A percentile compares a stretch with the other conserved stretches of the same genome.
Evolutionary conservation across 2,888 invertebrate species (phyloP).

Genomic region (Maniola hyperantus): DNA sequence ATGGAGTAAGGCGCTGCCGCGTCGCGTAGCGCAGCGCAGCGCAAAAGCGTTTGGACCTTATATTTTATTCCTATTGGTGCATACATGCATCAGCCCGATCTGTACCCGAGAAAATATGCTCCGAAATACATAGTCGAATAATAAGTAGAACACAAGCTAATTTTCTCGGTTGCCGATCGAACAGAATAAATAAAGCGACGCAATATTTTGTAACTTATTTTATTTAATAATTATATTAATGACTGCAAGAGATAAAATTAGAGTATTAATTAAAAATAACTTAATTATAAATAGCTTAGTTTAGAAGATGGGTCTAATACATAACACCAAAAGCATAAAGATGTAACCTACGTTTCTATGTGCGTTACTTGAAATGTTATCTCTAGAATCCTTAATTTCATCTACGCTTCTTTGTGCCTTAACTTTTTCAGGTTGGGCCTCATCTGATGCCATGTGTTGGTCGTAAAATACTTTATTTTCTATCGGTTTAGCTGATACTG

Average conservation of each 20-base stretch:
- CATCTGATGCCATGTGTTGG: conserved; percentile 70
- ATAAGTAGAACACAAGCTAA: no score
- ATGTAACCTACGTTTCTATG: conserved; percentile 46
- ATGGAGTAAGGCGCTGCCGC: no score
- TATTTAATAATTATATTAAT: conserved; percentile 68
- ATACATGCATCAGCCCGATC: no score
- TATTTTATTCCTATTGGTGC: no score
- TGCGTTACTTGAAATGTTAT: conserved; percentile 46
- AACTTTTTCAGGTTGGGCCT: conserved; percentile 67
- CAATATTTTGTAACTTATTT: conserved; percentile 51
- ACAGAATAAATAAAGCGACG: conserved; percentile 33
- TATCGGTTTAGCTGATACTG: conserved; percentile 70
- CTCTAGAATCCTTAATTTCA: conserved; percentile 42
- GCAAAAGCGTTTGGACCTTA: no score
- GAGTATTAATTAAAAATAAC: conserved; percentile 47
- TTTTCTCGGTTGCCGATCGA: no score
- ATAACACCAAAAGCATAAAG: conserved; percentile 47
- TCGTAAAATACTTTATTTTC: conserved; percentile 55
- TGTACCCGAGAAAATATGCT: neutral
- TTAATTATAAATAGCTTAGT: conserved; percentile 28
- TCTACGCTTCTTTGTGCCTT: conserved; percentile 64
- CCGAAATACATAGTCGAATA: no score
- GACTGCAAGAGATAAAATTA: conserved; percentile 63
- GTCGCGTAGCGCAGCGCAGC: no score
- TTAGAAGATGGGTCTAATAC: conserved; percentile 48